These are phyloP conservation scores for Mallotus villosus DNA, from an alignment of 2,797 vertebrate species.

Conservation along the genomic window DNA sequence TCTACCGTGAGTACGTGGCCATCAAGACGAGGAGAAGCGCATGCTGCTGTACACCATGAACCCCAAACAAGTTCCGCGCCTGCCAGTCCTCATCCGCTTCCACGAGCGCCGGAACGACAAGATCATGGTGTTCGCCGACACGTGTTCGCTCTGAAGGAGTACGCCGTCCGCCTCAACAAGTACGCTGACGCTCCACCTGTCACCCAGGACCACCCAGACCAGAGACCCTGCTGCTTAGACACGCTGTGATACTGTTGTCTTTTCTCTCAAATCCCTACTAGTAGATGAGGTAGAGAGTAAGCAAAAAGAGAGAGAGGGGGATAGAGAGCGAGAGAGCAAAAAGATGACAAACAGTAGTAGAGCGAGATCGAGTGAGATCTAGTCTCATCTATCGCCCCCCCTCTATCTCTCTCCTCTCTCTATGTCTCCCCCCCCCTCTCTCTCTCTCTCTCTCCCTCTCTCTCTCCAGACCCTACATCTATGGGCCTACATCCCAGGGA, in stretches of 20 bases:
- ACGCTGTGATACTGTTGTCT: too few relatives aligned
- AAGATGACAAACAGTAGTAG: too few relatives aligned
- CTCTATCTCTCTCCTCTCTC: too few relatives aligned
- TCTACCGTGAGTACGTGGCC: slow-evolving; percentile 95
- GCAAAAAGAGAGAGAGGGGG: too few relatives aligned
- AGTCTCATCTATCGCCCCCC: too few relatives aligned
- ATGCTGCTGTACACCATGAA: slow-evolving; percentile 98
- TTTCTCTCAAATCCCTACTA: too few relatives aligned
- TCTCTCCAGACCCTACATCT: slow-evolving; percentile 87
- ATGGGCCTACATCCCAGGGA: slow-evolving; percentile 96
- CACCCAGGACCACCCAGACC: background rate
- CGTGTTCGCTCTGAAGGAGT: slow-evolving; percentile 96
- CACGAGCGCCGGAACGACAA: slow-evolving; percentile 98
- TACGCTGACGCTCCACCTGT: slow-evolving; percentile 53
- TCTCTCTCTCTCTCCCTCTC: background rate
- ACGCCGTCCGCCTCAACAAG: slow-evolving; percentile 95
- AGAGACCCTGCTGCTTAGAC: too few relatives aligned
- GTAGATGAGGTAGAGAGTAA: too few relatives aligned
- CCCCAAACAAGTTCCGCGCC: slow-evolving; percentile 97
- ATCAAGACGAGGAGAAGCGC: slow-evolving; percentile 97
- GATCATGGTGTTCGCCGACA: slow-evolving; percentile 98
- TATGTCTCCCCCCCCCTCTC: background rate
- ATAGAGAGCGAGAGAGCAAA: too few relatives aligned
- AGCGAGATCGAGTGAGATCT: too few relatives aligned
- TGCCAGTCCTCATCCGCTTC: slow-evolving; percentile 97